phyloP scores from a whole-genome alignment of 2,888 invertebrate species.

The Erebia epiphron region DNA sequence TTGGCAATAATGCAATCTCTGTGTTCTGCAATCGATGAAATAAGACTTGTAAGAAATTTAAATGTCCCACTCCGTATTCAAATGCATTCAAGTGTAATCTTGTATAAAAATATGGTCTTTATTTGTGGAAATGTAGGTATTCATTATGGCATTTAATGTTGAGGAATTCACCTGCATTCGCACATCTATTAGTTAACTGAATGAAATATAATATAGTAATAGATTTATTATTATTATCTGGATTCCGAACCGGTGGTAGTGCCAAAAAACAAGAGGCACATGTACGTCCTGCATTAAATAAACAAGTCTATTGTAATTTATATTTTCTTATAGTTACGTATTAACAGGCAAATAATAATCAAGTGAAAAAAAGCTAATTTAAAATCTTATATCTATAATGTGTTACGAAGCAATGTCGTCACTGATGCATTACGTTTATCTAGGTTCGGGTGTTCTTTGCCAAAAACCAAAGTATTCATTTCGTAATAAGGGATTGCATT shows the following conservation, averaged over 20 bases:
- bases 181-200: too few relatives aligned
- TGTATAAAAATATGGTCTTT: not conserved
- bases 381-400: not conserved
- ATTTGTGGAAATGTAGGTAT: not conserved
- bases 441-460: not conserved
- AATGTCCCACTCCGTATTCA: not conserved
- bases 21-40: slow-evolving; percentile 25
- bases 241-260: too few relatives aligned
- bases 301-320: too few relatives aligned
- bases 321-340: too few relatives aligned
- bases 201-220: too few relatives aligned
- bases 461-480: slow-evolving; percentile 29
- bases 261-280: too few relatives aligned
- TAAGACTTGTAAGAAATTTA: slow-evolving; percentile 20
- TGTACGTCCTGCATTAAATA: too few relatives aligned
- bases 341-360: too few relatives aligned
- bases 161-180: too few relatives aligned
- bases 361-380: not conserved
- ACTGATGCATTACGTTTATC: not conserved
- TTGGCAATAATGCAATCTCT: slow-evolving; percentile 26
- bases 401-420: not conserved
- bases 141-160: not conserved
- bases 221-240: too few relatives aligned
- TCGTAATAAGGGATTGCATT: slow-evolving; percentile 37
- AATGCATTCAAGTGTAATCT: not conserved